A percentile compares a stretch with the other conserved stretches of the same genome.
Evolutionary conservation across 2,113 vertebrate species (phyloP).

Genomic region (Melospiza melodia): DNA sequence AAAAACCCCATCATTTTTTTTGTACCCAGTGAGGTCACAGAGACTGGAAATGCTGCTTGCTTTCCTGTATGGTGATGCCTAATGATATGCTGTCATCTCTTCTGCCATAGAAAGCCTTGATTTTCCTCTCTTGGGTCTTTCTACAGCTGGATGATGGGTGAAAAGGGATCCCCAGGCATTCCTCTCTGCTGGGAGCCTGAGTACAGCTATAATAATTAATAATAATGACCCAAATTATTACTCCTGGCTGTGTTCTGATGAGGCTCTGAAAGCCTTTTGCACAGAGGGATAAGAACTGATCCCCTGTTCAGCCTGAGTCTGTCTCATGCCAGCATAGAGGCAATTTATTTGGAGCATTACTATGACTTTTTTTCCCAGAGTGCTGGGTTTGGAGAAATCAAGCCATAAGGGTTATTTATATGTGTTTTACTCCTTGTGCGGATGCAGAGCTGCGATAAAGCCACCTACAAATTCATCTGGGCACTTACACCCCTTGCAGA

Average conservation of each 20-base stretch:
- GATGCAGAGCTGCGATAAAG: neutral
- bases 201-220: neutral
- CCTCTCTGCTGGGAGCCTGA: neutral
- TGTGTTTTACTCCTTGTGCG: rapidly evolving
- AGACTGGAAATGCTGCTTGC: neutral
- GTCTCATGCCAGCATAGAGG: neutral
- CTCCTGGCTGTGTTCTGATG: neutral
- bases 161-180: neutral
- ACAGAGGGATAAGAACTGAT: neutral
- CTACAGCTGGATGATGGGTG: neutral
- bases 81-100: neutral
- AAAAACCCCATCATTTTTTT: neutral
- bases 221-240: neutral
- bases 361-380: neutral
- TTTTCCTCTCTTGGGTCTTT: neutral
- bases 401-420: neutral
- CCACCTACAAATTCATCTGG: neutral
- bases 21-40: neutral
- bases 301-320: neutral
- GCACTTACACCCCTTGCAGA: neutral
- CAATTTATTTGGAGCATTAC: neutral
- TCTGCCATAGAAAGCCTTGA: neutral
- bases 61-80: neutral
- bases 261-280: neutral
- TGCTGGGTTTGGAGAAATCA: neutral